Evolutionary conservation across 1,140 invertebrate genomes (phyloP).

Genomic region (Gryon sp.): DNA sequence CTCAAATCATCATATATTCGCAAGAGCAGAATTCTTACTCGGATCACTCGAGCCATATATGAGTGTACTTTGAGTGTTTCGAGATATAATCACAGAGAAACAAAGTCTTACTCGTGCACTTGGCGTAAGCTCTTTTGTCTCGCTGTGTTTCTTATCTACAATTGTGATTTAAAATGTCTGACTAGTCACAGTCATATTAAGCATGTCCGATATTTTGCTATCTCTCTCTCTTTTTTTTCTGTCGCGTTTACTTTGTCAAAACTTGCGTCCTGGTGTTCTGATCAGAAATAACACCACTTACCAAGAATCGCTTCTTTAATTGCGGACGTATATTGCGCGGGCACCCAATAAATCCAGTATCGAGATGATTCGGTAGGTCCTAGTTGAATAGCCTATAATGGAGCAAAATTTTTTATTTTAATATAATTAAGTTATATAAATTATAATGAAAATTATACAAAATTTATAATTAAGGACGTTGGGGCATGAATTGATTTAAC

Average conservation of each 20-base stretch:
- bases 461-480: too few species aligned
- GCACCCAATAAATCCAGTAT: slow-evolving; percentile 98
- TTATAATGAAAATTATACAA: too few species aligned
- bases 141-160: too few species aligned
- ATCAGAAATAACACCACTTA: slow-evolving; percentile 91
- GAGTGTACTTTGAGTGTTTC: background rate
- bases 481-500: too few species aligned
- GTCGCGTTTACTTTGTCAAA: slow-evolving; percentile 61
- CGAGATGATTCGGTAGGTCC: slow-evolving; percentile 93
- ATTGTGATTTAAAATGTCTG: slow-evolving; percentile 73
- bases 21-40: slow-evolving; percentile 29
- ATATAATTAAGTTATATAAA: too few species aligned
- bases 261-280: slow-evolving; percentile 46
- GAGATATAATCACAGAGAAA: background rate
- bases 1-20: background rate
- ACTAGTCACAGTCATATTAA: slow-evolving; percentile 77
- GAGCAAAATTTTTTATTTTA: too few species aligned
- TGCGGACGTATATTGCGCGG: slow-evolving; percentile 93
- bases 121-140: background rate
- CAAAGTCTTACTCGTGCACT: background rate
- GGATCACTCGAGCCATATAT: slow-evolving; percentile 41
- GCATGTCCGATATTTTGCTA: slow-evolving; percentile 70
- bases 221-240: too few species aligned
- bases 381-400: slow-evolving; percentile 88
- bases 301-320: slow-evolving; percentile 95